Conservation (phyloP, 2,113 vertebrate genomes). For the Tautogolabrus adspersus region DNA sequence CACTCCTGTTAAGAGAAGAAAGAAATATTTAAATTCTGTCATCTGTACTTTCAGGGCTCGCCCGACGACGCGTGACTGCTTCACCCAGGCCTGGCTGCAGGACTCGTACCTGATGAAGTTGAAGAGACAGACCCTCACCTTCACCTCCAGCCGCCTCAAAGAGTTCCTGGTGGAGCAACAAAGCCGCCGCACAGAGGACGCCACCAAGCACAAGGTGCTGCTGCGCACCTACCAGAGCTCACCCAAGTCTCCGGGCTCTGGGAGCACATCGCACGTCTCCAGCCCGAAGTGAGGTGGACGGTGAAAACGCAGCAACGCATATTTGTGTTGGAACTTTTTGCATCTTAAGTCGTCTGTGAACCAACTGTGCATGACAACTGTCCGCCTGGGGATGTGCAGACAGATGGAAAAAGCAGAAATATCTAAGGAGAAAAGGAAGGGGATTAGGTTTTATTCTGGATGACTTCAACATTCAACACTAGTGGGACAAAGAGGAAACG, state of each 20-base stretch:
- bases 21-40: neutral
- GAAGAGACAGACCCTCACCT: constrained; percentile 95
- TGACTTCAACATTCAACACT: constrained; percentile 6
- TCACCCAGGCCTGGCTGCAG: constrained; percentile 94
- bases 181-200: constrained; percentile 81
- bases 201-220: constrained; percentile 96
- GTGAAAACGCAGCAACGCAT: neutral
- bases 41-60: constrained; percentile 86
- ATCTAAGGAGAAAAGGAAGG: no score
- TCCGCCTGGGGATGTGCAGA: no score
- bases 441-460: no score
- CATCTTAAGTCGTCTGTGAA: neutral
- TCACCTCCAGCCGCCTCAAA: constrained; percentile 92
- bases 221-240: constrained; percentile 90
- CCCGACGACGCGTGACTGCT: constrained; percentile 91
- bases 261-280: constrained; percentile 52
- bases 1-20: neutral
- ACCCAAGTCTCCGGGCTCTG: constrained; percentile 78
- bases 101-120: constrained; percentile 97
- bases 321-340: neutral
- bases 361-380: neutral
- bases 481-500: no score
- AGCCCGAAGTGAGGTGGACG: constrained; percentile 76
- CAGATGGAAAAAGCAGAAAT: no score
- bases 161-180: constrained; percentile 93